Base-by-base conservation (phyloP, 64 coral and sea anemone genomes). In the Astreopora myriophthalma region DNA sequence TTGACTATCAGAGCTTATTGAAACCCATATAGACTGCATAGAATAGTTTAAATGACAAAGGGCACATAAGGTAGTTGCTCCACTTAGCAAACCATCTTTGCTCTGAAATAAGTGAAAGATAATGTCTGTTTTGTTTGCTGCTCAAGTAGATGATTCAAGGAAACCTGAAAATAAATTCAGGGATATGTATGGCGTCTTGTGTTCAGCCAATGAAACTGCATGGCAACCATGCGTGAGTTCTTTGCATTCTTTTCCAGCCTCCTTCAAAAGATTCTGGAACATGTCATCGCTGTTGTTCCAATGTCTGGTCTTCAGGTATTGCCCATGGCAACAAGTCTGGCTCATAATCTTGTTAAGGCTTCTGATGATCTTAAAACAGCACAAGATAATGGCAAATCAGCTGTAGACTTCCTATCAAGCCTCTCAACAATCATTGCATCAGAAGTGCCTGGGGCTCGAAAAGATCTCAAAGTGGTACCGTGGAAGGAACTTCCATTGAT, bases 401-500 rank as follows among this genome's bases (percentile, higher is more conserved):
- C 46, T 46, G 48, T 83, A 19, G 57, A 75, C 12, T 96, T 96
- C 20, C 29, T 96, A 13, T 5, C 27, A 19, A 85, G 77, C 11
- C 57, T 96, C 42, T 83, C 73, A 11, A 76, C 76, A 24, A 77
- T 88, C 69, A 23, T 92, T 20, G 90, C 94, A 4, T 31, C 46
- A 19, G 68, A 85, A 37, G 86, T 96, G 1, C 77, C 85, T 78
- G 48, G 36, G 22, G 94, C 77, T 22, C 66, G 44, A 23, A 71
- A 85, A 28, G 58, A 96, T 10, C 29, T 86, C 34, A 9, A 39
- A 23, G 28, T 52, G 46, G 62, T 96, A 1, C 58, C 77, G 19
- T 96, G 94, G 94, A 96, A 92, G 9, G 27, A 88, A 37, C 62
- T 84, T 20, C 70, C 94, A 3, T 28, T 92, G 36, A 85, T 96